Conservation (phyloP, 2,113 vertebrate species). For the Dendrocopos noguchii region DNA sequence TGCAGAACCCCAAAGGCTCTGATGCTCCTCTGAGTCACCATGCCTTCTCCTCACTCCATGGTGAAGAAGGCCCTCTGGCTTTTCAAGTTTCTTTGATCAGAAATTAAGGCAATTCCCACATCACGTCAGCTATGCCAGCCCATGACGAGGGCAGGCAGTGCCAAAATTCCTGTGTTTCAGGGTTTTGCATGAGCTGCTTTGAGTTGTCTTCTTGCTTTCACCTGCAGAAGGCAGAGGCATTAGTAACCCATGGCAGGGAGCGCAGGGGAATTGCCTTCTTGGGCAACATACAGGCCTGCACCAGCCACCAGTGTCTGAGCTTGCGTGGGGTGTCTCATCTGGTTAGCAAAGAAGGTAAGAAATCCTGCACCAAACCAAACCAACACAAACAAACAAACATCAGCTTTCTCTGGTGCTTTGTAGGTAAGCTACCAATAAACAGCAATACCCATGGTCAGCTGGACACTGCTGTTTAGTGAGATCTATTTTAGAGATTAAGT, state of each 20-base stretch:
- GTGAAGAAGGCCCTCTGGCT: not conserved
- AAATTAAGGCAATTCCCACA: not conserved
- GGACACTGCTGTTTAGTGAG: not conserved
- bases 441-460: not conserved
- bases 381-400: conserved; percentile 22
- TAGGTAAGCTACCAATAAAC: not conserved
- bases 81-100: not conserved
- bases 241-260: fast-evolving
- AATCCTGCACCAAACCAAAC: not conserved
- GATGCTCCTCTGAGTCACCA: not conserved
- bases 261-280: not conserved
- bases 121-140: fast-evolving
- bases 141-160: not conserved
- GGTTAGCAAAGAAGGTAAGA: not conserved
- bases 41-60: not conserved
- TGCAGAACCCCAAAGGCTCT: not conserved
- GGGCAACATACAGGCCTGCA: not conserved
- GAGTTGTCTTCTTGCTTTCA: not conserved
- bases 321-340: not conserved
- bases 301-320: not conserved
- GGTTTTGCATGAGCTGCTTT: not conserved
- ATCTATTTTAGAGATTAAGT: not conserved
- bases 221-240: not conserved
- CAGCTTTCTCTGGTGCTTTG: not conserved
- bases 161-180: not conserved